These are phyloP conservation scores for Sinocyclocheilus anshuiensis DNA, from an alignment of 2,113 vertebrate species.

Conservation along the genomic window DNA sequence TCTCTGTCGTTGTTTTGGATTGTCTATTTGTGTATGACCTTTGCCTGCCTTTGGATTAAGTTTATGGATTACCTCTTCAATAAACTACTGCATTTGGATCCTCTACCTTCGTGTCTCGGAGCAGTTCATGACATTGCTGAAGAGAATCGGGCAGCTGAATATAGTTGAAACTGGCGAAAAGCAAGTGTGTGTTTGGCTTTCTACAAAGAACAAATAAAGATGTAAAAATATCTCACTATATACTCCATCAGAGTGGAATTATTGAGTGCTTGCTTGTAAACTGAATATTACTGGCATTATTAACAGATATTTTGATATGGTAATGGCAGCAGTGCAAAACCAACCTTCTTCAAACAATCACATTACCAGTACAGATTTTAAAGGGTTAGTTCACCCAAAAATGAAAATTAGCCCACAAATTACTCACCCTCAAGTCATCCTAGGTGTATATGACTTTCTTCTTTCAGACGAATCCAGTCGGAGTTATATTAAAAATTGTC, in stretches of 20 bases:
- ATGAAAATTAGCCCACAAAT: no score
- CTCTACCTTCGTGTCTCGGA: no score
- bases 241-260: constrained; percentile 12
- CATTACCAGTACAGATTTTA: neutral
- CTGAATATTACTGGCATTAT: neutral
- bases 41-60: no score
- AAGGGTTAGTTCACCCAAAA: no score
- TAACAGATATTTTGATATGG: constrained; percentile 23
- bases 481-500: no score
- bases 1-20: no score
- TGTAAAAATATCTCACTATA: constrained; percentile 39
- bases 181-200: constrained; percentile 20
- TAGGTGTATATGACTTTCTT: no score
- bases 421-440: no score
- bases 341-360: neutral
- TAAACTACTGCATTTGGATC: no score
- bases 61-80: no score
- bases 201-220: constrained; percentile 44
- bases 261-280: constrained; percentile 7
- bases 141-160: constrained; percentile 56
- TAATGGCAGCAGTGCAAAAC: neutral
- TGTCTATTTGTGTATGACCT: no score
- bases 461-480: no score
- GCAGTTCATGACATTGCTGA: neutral
- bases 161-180: constrained; percentile 66